A percentile compares a stretch with the other conserved stretches of the same genome.
phyloP scores from a whole-genome alignment of 1,140 invertebrate species.

The Bombus picipes region DNA sequence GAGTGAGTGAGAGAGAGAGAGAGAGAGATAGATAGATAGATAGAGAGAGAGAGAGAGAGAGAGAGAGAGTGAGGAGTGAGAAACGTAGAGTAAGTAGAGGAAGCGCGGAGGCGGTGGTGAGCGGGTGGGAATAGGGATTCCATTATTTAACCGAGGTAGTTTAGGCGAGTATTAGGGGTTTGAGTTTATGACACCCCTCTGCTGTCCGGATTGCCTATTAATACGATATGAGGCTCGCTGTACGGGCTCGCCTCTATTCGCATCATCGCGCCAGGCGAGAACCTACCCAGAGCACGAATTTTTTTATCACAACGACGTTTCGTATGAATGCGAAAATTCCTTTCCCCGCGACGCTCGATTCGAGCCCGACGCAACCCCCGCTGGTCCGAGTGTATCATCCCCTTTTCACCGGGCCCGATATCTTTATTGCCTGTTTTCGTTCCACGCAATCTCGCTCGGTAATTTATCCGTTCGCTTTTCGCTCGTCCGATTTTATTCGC shows the following conservation, averaged over 20 bases:
- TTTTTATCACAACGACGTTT: constrained; percentile 57
- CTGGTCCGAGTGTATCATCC: background rate
- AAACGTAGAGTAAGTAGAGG: constrained; percentile 22
- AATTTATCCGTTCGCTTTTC: constrained; percentile 41
- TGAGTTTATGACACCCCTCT: constrained; percentile 83
- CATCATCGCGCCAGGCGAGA: constrained; percentile 58
- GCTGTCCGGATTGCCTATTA: constrained; percentile 83
- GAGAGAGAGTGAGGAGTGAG: constrained; percentile 8
- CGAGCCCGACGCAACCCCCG: background rate
- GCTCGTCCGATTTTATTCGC: constrained; percentile 5
- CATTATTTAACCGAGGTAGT: constrained; percentile 84
- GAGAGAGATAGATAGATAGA: too few relatives aligned
- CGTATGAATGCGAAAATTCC: constrained; percentile 56
- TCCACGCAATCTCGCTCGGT: constrained; percentile 44
- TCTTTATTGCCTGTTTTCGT: constrained; percentile 56
- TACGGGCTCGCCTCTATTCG: constrained; percentile 67
- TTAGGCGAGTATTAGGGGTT: constrained; percentile 83
- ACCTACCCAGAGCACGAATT: constrained; percentile 62
- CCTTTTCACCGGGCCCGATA: constrained; percentile 33
- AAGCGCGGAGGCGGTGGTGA: constrained; percentile 16
- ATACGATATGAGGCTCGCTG: constrained; percentile 82
- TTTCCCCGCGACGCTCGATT: constrained; percentile 13
- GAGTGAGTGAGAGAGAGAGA: too few relatives aligned
- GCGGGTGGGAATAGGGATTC: constrained; percentile 80
- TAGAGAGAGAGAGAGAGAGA: background rate